Percentiles rank a stretch among this genome's conserved stretches.
phyloP scores from a whole-genome alignment of 2,113 vertebrate genomes.

The Podarcis raffonei region DNA sequence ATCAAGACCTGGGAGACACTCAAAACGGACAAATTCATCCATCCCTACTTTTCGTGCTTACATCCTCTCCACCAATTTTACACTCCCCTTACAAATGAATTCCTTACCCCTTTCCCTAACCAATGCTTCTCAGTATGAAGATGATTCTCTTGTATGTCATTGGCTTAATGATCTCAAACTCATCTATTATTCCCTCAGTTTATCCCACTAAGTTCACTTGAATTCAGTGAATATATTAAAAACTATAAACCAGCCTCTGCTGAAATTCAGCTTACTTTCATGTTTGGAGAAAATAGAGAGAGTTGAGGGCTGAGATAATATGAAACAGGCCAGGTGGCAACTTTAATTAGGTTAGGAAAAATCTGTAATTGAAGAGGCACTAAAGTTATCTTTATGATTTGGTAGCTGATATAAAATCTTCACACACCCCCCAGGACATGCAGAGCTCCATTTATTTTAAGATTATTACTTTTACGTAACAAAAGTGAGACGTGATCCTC shows the following conservation, averaged over 20 bases:
- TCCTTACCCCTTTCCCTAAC: background rate
- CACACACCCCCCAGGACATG: conserved; percentile 15
- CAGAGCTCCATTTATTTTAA: conserved; percentile 43
- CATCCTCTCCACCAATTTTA: background rate
- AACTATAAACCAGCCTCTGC: conserved; percentile 13
- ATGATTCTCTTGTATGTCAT: background rate
- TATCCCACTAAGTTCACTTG: conserved; percentile 7
- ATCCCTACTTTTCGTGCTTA: background rate
- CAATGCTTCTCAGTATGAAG: conserved; percentile 9
- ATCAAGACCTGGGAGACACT: too few species aligned
- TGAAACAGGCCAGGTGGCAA: conserved; percentile 11
- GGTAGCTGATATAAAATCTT: conserved; percentile 27
- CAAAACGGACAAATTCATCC: background rate
- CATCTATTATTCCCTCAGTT: conserved; percentile 33
- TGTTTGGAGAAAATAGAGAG: background rate
- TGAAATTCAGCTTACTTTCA: conserved; percentile 21
- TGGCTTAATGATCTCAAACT: conserved; percentile 18
- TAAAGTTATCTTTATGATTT: conserved; percentile 4
- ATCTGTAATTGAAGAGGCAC: background rate
- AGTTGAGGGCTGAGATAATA: background rate
- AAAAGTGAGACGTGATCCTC: conserved; percentile 35
- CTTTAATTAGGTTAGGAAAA: conserved; percentile 19
- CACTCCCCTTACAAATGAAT: background rate
- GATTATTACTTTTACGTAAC: conserved; percentile 39
- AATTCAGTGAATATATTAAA: conserved; percentile 29